A percentile compares a stretch with the other conserved stretches of the same genome.
Conservation (phyloP, 2,113 vertebrate species). For the Onychorhynchus coronatus region DNA sequence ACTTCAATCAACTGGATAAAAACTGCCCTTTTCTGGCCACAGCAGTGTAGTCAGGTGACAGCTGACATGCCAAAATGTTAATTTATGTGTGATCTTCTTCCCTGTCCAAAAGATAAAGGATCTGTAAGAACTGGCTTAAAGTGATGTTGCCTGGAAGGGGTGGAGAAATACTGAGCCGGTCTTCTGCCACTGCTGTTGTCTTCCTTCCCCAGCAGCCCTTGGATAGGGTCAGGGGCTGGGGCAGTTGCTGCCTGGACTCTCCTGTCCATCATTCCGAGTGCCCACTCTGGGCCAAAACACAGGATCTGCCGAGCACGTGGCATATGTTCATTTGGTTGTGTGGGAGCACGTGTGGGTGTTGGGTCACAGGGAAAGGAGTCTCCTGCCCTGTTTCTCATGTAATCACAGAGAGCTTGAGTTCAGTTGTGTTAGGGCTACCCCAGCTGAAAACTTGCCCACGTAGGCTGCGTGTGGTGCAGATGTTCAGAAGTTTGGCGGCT, state of each 20-base stretch:
- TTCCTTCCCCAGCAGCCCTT: background rate
- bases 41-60: background rate
- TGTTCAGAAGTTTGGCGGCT: background rate
- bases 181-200: background rate
- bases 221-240: background rate
- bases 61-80: background rate
- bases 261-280: background rate
- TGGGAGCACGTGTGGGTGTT: background rate
- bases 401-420: background rate
- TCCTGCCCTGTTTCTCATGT: background rate
- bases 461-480: background rate
- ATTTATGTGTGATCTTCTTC: background rate
- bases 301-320: background rate
- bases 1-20: background rate
- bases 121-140: background rate
- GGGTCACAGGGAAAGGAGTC: background rate
- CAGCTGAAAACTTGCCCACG: background rate
- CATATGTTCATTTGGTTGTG: background rate
- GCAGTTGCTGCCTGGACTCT: background rate
- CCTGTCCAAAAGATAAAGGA: background rate
- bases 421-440: background rate
- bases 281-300: background rate
- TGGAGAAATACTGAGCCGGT: background rate
- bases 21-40: background rate
- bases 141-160: background rate